These are phyloP conservation scores for Hemibagrus guttatus DNA, from an alignment of 2,797 vertebrate genomes.

Conservation along the genomic window DNA sequence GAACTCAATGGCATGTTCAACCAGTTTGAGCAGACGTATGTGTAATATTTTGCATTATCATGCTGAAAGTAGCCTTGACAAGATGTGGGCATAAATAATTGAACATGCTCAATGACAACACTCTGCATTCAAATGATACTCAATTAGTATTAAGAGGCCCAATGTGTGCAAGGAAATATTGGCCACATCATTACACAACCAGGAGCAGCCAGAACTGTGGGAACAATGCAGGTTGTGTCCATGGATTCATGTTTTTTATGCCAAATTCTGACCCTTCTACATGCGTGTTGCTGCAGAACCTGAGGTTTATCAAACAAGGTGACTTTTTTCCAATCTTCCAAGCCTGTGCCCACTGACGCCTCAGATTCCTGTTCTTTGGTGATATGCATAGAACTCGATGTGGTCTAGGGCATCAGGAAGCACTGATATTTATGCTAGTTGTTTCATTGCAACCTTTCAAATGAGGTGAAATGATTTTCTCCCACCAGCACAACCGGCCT, in stretches of 20 bases:
- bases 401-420: not conserved
- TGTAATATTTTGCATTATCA: not conserved
- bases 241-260: not conserved
- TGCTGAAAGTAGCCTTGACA: not conserved
- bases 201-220: not conserved
- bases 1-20: not conserved
- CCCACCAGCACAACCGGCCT: not conserved
- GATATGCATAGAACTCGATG: not conserved
- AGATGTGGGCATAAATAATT: not conserved
- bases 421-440: not conserved
- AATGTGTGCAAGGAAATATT: not conserved
- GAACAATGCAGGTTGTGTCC: not conserved
- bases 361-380: not conserved
- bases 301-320: not conserved
- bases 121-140: not conserved
- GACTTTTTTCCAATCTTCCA: not conserved
- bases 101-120: not conserved
- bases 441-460: not conserved
- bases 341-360: not conserved
- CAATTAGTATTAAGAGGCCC: not conserved
- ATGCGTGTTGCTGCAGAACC: not conserved
- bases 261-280: not conserved
- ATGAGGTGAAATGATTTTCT: not conserved
- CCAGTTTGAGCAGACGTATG: not conserved
- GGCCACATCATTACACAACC: not conserved